A percentile compares a stretch with the other conserved stretches of the same genome.
These are phyloP conservation scores for Poeciliopsis occidentalis DNA, from an alignment of 2,113 vertebrate genomes.

Conservation along the genomic window DNA sequence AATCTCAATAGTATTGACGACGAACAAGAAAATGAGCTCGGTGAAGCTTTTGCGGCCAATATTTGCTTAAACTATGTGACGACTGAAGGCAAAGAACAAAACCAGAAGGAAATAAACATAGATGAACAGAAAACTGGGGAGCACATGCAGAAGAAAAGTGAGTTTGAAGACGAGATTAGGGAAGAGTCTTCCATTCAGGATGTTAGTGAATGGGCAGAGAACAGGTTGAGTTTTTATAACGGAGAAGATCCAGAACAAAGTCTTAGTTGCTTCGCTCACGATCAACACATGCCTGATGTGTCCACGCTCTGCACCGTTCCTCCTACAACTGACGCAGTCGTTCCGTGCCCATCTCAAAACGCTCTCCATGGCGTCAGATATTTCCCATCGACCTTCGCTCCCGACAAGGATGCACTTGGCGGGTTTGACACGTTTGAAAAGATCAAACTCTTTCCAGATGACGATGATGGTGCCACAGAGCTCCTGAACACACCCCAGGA, in stretches of 20 bases:
- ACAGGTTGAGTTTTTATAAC: not conserved
- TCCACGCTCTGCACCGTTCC: not conserved
- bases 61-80: not conserved
- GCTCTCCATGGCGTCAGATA: slow-evolving; percentile 24
- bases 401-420: slow-evolving; percentile 13
- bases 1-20: not conserved
- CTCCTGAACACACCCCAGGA: slow-evolving; percentile 34
- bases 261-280: slow-evolving; percentile 9
- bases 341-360: slow-evolving; percentile 52
- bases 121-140: not conserved
- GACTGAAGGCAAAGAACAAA: slow-evolving; percentile 1
- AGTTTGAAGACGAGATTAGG: slow-evolving; percentile 6
- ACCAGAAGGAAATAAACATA: slow-evolving; percentile 6
- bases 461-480: slow-evolving; percentile 28
- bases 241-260: slow-evolving; percentile 9
- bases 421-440: slow-evolving; percentile 81
- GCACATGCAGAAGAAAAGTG: slow-evolving; percentile 5
- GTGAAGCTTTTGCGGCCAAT: slow-evolving; percentile 1
- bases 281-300: slow-evolving; percentile 8
- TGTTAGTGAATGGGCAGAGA: slow-evolving; percentile 9
- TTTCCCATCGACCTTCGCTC: slow-evolving; percentile 37
- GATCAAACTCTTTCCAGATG: slow-evolving; percentile 69
- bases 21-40: not conserved
- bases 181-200: slow-evolving; percentile 2
- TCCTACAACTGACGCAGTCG: slow-evolving; percentile 50